Percentiles rank a stretch among this genome's conserved stretches.
Conservation (phyloP, 2,888 invertebrate species). For the Byasa hedistus region DNA sequence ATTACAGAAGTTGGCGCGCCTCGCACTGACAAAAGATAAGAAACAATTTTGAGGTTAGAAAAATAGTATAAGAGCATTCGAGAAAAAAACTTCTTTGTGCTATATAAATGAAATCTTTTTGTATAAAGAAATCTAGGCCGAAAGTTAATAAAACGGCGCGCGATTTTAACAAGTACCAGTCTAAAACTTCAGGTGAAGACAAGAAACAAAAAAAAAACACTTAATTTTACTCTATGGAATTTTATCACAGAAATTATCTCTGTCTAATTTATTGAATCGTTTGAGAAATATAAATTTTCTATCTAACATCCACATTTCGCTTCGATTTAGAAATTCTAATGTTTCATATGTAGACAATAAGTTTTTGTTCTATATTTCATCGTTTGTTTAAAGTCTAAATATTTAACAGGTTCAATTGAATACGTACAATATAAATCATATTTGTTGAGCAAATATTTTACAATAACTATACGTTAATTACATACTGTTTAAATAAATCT, state of each 20-base stretch:
- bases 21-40: no score
- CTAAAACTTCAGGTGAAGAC: no score
- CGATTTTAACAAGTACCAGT: no score
- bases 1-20: no score
- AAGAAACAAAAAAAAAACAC: neutral
- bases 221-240: conserved; percentile 10
- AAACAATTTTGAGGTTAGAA: no score
- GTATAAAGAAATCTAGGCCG: no score
- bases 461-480: conserved; percentile 17
- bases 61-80: no score
- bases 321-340: conserved; percentile 32
- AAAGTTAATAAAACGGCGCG: no score
- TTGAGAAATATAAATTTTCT: conserved; percentile 36
- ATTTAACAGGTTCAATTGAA: neutral
- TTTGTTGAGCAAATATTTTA: conserved; percentile 29
- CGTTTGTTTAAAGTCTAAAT: neutral
- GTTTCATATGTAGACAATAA: neutral
- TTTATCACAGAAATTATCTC: conserved; percentile 60
- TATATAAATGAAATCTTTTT: no score
- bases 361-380: neutral
- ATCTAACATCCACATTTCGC: conserved; percentile 34
- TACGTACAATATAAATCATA: conserved; percentile 19
- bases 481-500: conserved; percentile 12
- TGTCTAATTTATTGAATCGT: conserved; percentile 41
- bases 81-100: no score